These are phyloP conservation scores for Coranthus polyacanthus DNA, from an alignment of 2,797 vertebrate species.

Conservation along the genomic window DNA sequence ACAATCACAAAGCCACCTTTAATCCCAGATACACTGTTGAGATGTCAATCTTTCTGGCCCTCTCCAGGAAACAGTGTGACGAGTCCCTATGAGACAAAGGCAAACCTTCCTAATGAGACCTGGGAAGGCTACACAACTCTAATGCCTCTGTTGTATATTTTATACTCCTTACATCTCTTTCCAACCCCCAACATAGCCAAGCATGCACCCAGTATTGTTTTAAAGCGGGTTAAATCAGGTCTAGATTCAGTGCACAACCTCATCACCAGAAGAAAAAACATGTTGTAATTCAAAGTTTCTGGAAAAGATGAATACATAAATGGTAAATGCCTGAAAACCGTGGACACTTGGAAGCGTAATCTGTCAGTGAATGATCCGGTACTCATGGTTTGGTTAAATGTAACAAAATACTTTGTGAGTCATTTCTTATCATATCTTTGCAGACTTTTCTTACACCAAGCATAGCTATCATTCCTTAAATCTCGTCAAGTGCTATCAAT, in stretches of 20 bases:
- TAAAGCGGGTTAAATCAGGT: constrained; percentile 12
- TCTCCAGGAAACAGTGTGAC: constrained; percentile 52
- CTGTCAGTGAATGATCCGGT: too few species aligned
- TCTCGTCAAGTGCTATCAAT: too few species aligned
- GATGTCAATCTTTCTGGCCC: constrained; percentile 62
- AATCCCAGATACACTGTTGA: constrained; percentile 61
- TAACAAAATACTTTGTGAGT: too few species aligned
- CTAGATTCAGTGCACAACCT: not conserved
- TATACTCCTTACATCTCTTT: constrained; percentile 57
- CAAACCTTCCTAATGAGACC: constrained; percentile 70
- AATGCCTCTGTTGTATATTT: constrained; percentile 47
- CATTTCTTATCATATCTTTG: too few species aligned
- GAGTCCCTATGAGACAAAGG: constrained; percentile 57
- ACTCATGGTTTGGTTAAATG: too few species aligned
- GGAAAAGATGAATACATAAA: too few species aligned
- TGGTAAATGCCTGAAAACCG: too few species aligned
- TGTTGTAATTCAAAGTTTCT: too few species aligned
- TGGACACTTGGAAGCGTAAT: too few species aligned
- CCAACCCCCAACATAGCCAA: constrained; percentile 36
- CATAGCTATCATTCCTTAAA: too few species aligned
- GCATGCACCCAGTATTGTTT: constrained; percentile 26
- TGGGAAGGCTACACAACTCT: constrained; percentile 59
- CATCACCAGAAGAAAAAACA: too few species aligned
- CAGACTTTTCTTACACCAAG: too few species aligned
- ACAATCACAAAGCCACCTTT: constrained; percentile 68